phyloP scores from a whole-genome alignment of 2,113 vertebrate genomes.

The Henicopernis longicauda region DNA sequence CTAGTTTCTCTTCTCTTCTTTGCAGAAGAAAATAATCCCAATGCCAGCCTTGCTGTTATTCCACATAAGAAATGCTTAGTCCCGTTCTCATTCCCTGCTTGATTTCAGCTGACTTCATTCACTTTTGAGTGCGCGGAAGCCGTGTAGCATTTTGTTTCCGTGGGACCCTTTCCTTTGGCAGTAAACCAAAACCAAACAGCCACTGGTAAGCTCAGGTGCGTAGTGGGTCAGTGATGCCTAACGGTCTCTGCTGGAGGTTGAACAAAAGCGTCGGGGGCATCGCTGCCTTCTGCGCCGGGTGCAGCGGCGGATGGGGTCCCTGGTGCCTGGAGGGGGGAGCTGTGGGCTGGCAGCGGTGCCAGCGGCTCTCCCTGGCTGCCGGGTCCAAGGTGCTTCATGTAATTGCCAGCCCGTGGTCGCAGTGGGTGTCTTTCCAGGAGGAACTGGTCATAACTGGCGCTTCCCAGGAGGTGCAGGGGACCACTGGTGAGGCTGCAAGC shows the following conservation, averaged over 20 bases:
- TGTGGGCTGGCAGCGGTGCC: background rate
- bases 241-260: background rate
- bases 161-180: background rate
- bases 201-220: fast-evolving
- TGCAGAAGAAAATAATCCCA: background rate
- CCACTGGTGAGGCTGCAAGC: background rate
- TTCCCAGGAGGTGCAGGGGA: fast-evolving
- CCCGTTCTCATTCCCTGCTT: background rate
- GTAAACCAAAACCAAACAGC: background rate
- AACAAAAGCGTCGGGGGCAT: background rate
- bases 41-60: background rate
- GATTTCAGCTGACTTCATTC: background rate
- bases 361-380: background rate
- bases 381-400: background rate
- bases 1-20: background rate
- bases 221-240: background rate
- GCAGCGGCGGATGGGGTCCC: background rate
- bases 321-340: fast-evolving
- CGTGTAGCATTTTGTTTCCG: background rate
- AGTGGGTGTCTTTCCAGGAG: background rate
- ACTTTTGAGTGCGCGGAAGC: background rate
- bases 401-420: fast-evolving
- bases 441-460: background rate
- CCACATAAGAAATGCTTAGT: background rate
- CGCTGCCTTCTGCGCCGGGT: fast-evolving